These are phyloP conservation scores for Leucopsar rothschildi DNA, from an alignment of 2,113 vertebrate genomes.

Conservation along the genomic window DNA sequence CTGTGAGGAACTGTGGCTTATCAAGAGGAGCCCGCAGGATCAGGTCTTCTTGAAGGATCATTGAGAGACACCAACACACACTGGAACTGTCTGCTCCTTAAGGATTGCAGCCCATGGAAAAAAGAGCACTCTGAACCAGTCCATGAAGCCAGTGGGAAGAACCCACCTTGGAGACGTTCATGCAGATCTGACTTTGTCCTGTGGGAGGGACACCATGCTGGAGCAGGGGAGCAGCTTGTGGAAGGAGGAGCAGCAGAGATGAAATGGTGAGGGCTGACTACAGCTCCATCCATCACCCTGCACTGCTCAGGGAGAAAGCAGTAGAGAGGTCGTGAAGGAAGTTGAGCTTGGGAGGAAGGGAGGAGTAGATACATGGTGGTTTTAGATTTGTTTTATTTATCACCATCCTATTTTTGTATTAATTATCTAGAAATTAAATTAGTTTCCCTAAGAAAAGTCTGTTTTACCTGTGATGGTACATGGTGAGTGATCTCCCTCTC, in stretches of 20 bases:
- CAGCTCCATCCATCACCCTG: not conserved
- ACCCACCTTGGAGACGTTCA: not conserved
- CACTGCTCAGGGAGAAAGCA: not conserved
- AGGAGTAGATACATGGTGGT: rapidly evolving
- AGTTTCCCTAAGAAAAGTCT: not conserved
- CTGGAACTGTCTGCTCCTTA: not conserved
- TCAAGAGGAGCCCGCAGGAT: not conserved
- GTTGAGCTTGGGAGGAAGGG: not conserved
- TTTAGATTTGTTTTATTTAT: not conserved
- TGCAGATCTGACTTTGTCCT: not conserved
- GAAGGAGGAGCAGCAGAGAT: not conserved
- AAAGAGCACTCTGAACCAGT: not conserved
- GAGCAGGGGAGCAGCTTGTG: not conserved
- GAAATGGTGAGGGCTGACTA: not conserved
- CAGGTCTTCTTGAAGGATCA: not conserved
- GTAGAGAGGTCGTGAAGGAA: not conserved
- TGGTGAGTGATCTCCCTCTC: not conserved
- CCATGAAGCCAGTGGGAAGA: not conserved
- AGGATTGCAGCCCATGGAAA: not conserved
- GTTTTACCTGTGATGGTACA: not conserved
- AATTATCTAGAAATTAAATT: not conserved
- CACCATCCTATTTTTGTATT: not conserved
- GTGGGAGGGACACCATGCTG: not conserved
- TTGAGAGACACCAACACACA: not conserved
- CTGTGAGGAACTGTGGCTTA: not conserved